Conservation (phyloP, 2,888 invertebrate genomes). For the Eustalomyia histrio region DNA sequence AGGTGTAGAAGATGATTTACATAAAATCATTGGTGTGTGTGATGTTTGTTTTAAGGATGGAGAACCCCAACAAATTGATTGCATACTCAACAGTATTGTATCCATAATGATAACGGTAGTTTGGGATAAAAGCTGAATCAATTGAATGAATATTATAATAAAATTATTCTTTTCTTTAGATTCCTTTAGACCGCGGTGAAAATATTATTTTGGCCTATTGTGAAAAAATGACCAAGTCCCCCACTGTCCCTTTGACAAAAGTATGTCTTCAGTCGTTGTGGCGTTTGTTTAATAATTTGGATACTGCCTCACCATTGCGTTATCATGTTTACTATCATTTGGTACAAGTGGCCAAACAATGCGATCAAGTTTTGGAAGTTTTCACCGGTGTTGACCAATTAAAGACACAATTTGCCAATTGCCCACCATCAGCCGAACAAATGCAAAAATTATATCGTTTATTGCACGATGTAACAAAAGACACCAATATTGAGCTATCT, state of each 20-base stretch:
- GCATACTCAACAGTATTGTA: conserved; percentile 96
- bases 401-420: conserved; percentile 88
- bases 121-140: conserved; percentile 51
- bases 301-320: conserved; percentile 89
- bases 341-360: conserved; percentile 92
- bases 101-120: conserved; percentile 94
- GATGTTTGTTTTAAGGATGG: conserved; percentile 95
- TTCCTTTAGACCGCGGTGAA: conserved; percentile 92
- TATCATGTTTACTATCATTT: conserved; percentile 96
- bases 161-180: conserved; percentile 79
- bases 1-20: conserved; percentile 95
- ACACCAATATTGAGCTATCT: conserved; percentile 92
- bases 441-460: conserved; percentile 94
- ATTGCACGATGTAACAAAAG: conserved; percentile 92
- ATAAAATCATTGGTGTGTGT: conserved; percentile 96
- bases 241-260: conserved; percentile 88
- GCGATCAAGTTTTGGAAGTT: conserved; percentile 91
- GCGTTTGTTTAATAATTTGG: conserved; percentile 94
- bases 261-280: conserved; percentile 93
- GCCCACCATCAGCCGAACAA: conserved; percentile 91
- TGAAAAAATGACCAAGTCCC: conserved; percentile 93
- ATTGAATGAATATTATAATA: too few relatives aligned
- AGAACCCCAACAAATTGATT: conserved; percentile 93
- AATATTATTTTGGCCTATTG: conserved; percentile 94
- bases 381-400: conserved; percentile 91